Evolutionary conservation across 2,113 vertebrate genomes (phyloP).

Genomic region (Chionis minor): DNA sequence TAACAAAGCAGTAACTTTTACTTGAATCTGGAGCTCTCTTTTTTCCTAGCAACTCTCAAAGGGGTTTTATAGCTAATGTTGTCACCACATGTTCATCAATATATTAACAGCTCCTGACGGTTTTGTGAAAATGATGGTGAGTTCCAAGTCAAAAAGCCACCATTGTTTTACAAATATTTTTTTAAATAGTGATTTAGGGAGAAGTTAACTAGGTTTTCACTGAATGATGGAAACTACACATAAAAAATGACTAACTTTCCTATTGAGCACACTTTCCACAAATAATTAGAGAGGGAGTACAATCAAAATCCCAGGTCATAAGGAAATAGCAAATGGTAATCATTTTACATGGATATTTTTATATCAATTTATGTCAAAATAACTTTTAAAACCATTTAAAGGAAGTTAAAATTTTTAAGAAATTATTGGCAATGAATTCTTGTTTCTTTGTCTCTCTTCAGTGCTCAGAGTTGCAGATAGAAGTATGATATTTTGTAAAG

Average conservation of each 20-base stretch:
- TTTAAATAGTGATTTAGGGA: neutral
- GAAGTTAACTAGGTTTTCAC: neutral
- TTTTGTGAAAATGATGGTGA: constrained; percentile 11
- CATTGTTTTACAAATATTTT: neutral
- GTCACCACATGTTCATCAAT: constrained; percentile 19
- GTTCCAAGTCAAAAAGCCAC: neutral
- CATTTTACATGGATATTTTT: neutral
- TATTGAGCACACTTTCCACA: neutral
- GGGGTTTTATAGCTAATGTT: neutral
- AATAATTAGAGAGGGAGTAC: neutral
- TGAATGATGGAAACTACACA: neutral
- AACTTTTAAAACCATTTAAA: neutral
- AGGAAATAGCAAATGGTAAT: neutral
- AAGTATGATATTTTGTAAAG: neutral
- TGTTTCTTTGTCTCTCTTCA: neutral
- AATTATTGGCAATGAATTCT: neutral
- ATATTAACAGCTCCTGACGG: neutral
- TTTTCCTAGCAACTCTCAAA: neutral
- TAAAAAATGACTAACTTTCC: neutral
- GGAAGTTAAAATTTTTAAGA: neutral
- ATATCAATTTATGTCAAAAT: neutral
- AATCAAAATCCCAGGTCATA: neutral
- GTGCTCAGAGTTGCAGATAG: neutral
- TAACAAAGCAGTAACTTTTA: constrained; percentile 47
- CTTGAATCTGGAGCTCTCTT: neutral